Conservation (phyloP, 2,113 vertebrate genomes). For the Odocoileus virginianus region DNA sequence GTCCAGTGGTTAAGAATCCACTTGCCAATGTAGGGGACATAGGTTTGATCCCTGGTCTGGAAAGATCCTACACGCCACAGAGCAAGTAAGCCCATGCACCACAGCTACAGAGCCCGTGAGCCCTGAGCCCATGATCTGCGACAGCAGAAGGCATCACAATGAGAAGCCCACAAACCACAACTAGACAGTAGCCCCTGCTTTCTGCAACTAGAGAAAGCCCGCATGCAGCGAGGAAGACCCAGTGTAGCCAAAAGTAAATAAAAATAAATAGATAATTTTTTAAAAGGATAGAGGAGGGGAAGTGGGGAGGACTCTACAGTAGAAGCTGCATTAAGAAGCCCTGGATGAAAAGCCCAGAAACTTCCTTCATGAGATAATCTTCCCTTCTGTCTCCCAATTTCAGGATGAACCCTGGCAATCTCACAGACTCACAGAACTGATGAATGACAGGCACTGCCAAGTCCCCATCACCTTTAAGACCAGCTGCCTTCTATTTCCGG, state of each 20-base stretch:
- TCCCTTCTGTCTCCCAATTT: neutral
- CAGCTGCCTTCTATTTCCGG: neutral
- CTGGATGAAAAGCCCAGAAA: neutral
- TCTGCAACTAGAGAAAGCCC: neutral
- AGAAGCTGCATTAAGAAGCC: neutral
- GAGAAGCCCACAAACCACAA: neutral
- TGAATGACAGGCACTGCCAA: rapidly evolving
- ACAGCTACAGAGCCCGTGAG: neutral
- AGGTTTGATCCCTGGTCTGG: neutral
- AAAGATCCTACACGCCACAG: neutral
- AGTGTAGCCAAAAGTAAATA: neutral
- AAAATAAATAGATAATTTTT: neutral
- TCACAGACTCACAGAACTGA: neutral
- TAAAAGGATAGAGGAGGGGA: neutral
- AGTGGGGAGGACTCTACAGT: too few relatives aligned
- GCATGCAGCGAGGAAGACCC: neutral
- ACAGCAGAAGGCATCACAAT: neutral
- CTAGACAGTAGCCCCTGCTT: neutral
- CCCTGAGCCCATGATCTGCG: rapidly evolving
- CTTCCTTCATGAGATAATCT: neutral
- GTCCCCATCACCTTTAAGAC: too few relatives aligned
- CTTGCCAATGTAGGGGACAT: neutral
- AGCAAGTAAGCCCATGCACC: neutral
- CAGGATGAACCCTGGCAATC: neutral
- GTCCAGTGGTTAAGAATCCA: neutral